Base-by-base conservation (phyloP, 2,113 vertebrate species). In the Pelecanoides urinatrix region DNA sequence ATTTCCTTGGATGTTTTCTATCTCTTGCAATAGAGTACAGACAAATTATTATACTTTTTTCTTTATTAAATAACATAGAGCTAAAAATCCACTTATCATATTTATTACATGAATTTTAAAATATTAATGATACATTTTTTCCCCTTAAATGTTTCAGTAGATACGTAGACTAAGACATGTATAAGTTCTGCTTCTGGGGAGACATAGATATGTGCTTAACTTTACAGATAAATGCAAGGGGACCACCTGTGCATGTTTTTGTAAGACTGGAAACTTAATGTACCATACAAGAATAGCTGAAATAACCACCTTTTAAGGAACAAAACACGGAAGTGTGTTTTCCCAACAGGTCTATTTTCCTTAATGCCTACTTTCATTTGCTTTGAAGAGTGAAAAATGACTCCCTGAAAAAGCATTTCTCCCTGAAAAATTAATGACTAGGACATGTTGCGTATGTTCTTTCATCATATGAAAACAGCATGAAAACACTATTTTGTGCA, bases 281-380 rank as follows among this genome's bases (percentile, higher is more conserved):
- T 87, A 23, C 77, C 7, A 9, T 34, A 22, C 2, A 72, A 82
- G 4, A 58, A 76, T 1, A 79, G 55, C 42, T 90, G 58, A 91
- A 92, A 71, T 22, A 66, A 27, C 26, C 75, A 26, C 47, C 52
- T 75, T 80, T 72, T 61, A 84, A 67, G 52, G 68, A 93, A 56
- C 17, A 90, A 74, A 85, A 63, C 44, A 40, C 16, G n/a, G 50
- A 72, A 81, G 15, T 13, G 50, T 67, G 53, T 84, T 94, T 93
- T 80, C 71, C 85, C 59, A 38, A 61, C 17, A 76, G 62, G 40
- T 76, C 45, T 58, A 3, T 96, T 96, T 93, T 84, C 86, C 40
- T 90, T 68, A 75, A 72, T 50, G 27, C 27, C 20, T 68, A 2
- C 47, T 32, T 16, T 59, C 56, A 81, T 84, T 91, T 93, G 23